Conservation (phyloP, 2,888 invertebrate genomes). For the Nebria salina region DNA sequence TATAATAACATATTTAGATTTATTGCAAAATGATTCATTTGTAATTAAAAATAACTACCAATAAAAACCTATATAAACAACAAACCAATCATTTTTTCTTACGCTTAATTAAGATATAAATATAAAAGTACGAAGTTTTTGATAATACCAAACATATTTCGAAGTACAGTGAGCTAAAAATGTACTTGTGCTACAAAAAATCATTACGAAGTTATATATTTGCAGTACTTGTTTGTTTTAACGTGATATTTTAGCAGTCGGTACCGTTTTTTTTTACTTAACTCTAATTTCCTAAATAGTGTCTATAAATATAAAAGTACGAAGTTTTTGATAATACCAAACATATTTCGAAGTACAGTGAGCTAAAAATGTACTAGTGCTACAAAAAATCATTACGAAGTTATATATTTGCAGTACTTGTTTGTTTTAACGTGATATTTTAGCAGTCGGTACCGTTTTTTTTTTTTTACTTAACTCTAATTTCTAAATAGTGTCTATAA, state of each 20-base stretch:
- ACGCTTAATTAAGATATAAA: too few relatives aligned
- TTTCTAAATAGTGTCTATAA: too few relatives aligned
- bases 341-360: background rate
- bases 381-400: background rate
- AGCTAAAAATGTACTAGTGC: background rate
- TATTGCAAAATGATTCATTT: background rate
- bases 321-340: background rate
- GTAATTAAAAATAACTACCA: background rate
- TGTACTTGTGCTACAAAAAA: background rate
- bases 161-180: background rate
- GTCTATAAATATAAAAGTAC: too few relatives aligned
- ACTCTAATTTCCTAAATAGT: too few relatives aligned
- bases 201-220: background rate
- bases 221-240: background rate
- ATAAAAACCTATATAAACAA: background rate
- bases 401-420: background rate
- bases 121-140: background rate
- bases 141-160: background rate
- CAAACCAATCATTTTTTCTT: too few relatives aligned
- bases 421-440: background rate
- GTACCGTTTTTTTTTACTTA: background rate
- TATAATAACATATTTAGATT: background rate
- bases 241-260: background rate
- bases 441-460: background rate
- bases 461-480: too few relatives aligned